Evolutionary conservation across 2,888 invertebrate species (phyloP).

Genomic region (Clostera curtula): DNA sequence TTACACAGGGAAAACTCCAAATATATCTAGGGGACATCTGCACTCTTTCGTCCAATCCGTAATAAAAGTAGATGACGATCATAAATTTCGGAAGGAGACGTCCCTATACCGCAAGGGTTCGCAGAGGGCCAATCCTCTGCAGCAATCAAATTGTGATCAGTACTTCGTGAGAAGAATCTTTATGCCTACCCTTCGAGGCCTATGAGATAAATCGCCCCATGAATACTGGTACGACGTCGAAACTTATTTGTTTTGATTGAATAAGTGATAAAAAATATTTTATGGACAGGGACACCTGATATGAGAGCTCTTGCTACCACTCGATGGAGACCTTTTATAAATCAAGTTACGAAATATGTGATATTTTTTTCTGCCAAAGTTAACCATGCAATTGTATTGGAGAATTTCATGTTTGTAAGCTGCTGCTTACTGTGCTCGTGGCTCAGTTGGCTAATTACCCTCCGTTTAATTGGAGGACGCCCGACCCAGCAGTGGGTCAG

Average conservation of each 20-base stretch:
- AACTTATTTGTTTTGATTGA: constrained; percentile 42
- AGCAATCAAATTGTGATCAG: constrained; percentile 67
- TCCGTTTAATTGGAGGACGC: too few relatives aligned
- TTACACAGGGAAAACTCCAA: constrained; percentile 23
- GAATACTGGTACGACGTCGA: constrained; percentile 28
- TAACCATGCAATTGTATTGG: too few relatives aligned
- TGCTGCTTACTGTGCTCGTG: too few relatives aligned
- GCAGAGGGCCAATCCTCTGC: constrained; percentile 29
- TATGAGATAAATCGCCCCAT: constrained; percentile 36
- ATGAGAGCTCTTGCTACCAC: constrained; percentile 12
- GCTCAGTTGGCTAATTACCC: too few relatives aligned
- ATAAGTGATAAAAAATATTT: constrained; percentile 30
- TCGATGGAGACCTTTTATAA: neutral
- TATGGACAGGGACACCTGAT: constrained; percentile 23
- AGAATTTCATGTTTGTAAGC: too few relatives aligned
- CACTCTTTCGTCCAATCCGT: constrained; percentile 58
- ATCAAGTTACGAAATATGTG: too few relatives aligned
- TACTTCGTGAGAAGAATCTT: constrained; percentile 55
- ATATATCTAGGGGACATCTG: constrained; percentile 54
- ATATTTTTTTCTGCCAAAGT: too few relatives aligned
- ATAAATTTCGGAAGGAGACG: constrained; percentile 50
- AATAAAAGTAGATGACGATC: constrained; percentile 58
- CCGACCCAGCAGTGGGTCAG: too few relatives aligned
- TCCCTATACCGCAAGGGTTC: constrained; percentile 37
- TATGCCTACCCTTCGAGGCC: constrained; percentile 52